phyloP scores from a whole-genome alignment of 2,113 vertebrate species.

The Patagioenas fasciata region DNA sequence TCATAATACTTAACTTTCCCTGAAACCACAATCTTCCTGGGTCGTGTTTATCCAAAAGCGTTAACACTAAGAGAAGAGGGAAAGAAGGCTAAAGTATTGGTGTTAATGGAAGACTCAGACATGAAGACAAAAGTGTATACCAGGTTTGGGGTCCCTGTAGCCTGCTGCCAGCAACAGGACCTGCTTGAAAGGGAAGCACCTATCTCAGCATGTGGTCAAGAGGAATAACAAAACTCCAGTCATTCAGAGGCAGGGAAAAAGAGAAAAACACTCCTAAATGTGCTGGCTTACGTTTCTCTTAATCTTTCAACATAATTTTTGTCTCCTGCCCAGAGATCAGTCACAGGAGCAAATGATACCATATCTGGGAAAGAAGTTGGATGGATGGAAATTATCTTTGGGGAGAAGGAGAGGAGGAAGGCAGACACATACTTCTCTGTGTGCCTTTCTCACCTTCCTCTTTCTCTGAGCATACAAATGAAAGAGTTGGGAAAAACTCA shows the following conservation, averaged over 20 bases:
- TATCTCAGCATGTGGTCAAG: constrained; percentile 45
- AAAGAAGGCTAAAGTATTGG: neutral
- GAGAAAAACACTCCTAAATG: constrained; percentile 55
- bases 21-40: neutral
- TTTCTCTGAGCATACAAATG: neutral
- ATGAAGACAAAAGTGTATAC: neutral
- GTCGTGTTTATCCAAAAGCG: neutral
- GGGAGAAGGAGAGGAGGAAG: neutral
- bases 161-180: constrained; percentile 20
- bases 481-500: neutral
- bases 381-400: neutral
- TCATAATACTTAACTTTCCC: neutral
- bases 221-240: constrained; percentile 47
- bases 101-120: constrained; percentile 31
- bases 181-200: constrained; percentile 48
- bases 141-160: neutral
- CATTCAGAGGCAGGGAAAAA: constrained; percentile 16
- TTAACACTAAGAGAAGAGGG: neutral
- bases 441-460: neutral
- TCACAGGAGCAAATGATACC: constrained; percentile 34
- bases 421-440: neutral
- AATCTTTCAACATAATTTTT: constrained; percentile 27
- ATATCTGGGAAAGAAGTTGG: constrained; percentile 11
- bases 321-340: constrained; percentile 14
- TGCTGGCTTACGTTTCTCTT: constrained; percentile 44